A percentile compares a stretch with the other conserved stretches of the same genome.
Evolutionary conservation across 2,113 vertebrate genomes (phyloP).

Genomic region (Phasianus colchicus): DNA sequence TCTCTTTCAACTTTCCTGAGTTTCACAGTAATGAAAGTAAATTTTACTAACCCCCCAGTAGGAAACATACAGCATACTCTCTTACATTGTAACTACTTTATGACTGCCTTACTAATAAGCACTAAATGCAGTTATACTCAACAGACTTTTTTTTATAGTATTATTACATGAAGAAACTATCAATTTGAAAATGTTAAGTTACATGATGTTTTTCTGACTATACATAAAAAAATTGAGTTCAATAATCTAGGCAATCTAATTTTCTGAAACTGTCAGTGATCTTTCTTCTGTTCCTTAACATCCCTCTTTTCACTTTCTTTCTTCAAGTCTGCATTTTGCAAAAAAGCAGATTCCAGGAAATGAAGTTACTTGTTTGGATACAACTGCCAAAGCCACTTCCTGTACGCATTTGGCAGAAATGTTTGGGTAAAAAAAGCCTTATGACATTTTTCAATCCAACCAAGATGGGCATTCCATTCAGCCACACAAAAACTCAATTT

Average conservation of each 20-base stretch:
- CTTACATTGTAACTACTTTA: not conserved
- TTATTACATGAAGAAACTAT: not conserved
- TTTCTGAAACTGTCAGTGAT: not conserved
- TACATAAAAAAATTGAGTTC: not conserved
- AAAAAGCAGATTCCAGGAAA: slow-evolving; percentile 64
- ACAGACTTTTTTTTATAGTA: not conserved
- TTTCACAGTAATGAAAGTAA: not conserved
- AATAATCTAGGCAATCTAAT: not conserved
- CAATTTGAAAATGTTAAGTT: not conserved
- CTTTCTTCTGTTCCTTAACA: not conserved
- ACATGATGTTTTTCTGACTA: not conserved
- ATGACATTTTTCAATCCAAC: slow-evolving; percentile 57
- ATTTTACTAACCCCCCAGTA: not conserved
- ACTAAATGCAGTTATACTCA: not conserved
- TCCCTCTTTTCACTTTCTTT: slow-evolving; percentile 31
- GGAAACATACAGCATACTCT: not conserved
- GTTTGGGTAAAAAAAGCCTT: slow-evolving; percentile 36
- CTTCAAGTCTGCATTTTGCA: slow-evolving; percentile 2
- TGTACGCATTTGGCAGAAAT: slow-evolving; percentile 56
- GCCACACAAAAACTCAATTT: slow-evolving; percentile 40
- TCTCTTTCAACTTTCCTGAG: not conserved
- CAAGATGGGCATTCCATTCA: slow-evolving; percentile 57
- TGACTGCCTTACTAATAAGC: not conserved
- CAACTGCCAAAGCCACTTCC: slow-evolving; percentile 67
- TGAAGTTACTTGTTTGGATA: slow-evolving; percentile 59